Conservation (phyloP, 2,113 vertebrate genomes). For the Penelope pileata region DNA sequence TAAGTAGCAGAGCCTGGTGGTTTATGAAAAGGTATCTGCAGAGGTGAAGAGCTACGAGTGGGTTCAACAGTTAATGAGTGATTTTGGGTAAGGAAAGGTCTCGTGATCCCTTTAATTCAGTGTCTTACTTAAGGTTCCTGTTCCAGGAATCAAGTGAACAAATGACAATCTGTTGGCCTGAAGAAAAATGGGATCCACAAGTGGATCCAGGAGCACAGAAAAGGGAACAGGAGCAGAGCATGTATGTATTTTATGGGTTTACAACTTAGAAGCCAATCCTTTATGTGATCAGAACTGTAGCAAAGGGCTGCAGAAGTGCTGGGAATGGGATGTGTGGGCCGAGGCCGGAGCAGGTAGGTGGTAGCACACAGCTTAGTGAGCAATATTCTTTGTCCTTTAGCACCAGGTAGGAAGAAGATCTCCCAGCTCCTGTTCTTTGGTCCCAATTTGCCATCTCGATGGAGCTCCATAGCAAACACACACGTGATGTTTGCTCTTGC, state of each 20-base stretch:
- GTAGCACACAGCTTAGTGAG: neutral
- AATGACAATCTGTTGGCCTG: neutral
- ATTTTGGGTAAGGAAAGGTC: neutral
- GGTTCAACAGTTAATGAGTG: neutral
- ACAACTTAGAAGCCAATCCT: neutral
- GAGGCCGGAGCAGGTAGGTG: neutral
- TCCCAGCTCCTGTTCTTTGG: neutral
- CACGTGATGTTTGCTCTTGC: neutral
- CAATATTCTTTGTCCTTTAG: neutral
- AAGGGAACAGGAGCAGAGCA: neutral
- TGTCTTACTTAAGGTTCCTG: neutral
- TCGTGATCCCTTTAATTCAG: accelerated
- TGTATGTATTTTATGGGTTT: accelerated
- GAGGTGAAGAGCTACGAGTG: neutral
- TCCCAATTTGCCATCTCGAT: accelerated
- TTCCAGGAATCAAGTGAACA: neutral
- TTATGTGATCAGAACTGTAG: neutral
- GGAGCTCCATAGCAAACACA: accelerated
- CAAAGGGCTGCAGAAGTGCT: neutral
- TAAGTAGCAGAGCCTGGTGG: neutral
- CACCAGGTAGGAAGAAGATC: neutral
- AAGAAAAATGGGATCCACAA: neutral
- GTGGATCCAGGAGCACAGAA: neutral
- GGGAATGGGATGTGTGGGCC: accelerated
- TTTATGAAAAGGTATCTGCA: neutral